Percentiles rank a stretch among this genome's conserved stretches.
Conservation (phyloP, 2,888 invertebrate genomes). For the Tetanocera ferruginea region DNA sequence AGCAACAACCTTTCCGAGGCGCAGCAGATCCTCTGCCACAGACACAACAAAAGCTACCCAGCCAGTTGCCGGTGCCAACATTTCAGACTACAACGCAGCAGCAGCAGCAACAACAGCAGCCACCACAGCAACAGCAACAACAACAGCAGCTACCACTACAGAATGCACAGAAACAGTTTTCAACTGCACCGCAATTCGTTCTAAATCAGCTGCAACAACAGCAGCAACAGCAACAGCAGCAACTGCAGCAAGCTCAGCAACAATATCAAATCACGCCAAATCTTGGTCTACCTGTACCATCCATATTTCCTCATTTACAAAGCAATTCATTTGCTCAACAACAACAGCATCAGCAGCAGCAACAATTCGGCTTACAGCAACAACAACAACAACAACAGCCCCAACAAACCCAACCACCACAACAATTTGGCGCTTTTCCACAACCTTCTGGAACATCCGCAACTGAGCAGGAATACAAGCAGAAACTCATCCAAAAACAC, state of each 20-base stretch:
- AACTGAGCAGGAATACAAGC: conserved; percentile 78
- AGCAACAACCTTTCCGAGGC: conserved; percentile 49
- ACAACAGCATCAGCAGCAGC: conserved; percentile 55
- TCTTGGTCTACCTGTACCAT: conserved; percentile 59
- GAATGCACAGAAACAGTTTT: conserved; percentile 30
- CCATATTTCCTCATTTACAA: conserved; percentile 56
- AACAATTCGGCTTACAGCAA: conserved; percentile 45
- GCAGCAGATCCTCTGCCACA: conserved; percentile 53
- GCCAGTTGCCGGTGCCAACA: conserved; percentile 58
- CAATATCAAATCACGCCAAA: conserved; percentile 58
- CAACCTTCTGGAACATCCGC: conserved; percentile 51
- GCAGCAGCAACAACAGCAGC: conserved; percentile 44
- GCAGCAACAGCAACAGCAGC: conserved; percentile 46
- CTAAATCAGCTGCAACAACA: conserved; percentile 42
- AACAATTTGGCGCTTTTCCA: conserved; percentile 24
- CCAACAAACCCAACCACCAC: conserved; percentile 48
- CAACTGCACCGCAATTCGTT: conserved; percentile 8
- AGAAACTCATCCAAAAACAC: conserved; percentile 80
- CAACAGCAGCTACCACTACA: conserved; percentile 42
- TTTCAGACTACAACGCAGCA: conserved; percentile 54
- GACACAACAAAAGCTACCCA: conserved; percentile 63
- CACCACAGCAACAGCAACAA: conserved; percentile 41
- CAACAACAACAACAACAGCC: conserved; percentile 55
- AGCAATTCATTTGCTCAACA: conserved; percentile 56
- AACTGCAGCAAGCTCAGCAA: conserved; percentile 44